These are phyloP conservation scores for Artemisiospiza belli DNA, from an alignment of 2,113 vertebrate species.

Conservation along the genomic window DNA sequence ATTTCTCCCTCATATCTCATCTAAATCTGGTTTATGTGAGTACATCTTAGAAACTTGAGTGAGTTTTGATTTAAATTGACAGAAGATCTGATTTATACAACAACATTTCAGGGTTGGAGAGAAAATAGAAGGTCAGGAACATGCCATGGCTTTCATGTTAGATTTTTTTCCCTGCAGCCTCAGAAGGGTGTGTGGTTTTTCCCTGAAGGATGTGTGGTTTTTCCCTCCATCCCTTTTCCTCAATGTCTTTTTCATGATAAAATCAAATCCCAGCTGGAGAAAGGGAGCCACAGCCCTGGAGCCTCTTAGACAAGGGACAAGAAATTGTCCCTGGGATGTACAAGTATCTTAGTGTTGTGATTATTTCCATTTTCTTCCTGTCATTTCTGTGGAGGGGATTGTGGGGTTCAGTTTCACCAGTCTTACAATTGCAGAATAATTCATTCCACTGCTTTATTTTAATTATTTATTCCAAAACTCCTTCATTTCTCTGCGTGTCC, in stretches of 20 bases:
- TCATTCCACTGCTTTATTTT: neutral
- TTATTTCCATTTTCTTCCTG: neutral
- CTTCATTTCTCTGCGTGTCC: fast-evolving
- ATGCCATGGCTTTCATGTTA: fast-evolving
- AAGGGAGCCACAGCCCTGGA: neutral
- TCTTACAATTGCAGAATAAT: neutral
- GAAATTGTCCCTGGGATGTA: neutral
- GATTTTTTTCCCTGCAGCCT: neutral
- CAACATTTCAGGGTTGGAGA: neutral
- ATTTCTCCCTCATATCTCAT: neutral
- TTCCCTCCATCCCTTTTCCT: neutral
- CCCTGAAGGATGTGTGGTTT: neutral
- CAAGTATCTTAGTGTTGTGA: too few relatives aligned
- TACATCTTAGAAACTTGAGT: neutral
- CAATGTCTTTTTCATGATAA: neutral
- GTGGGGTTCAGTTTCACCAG: neutral
- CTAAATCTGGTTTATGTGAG: neutral
- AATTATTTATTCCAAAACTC: neutral
- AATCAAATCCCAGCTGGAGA: neutral
- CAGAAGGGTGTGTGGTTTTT: neutral
- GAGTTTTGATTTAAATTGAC: neutral
- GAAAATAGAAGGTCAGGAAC: neutral
- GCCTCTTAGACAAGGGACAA: fast-evolving
- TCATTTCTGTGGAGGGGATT: neutral
- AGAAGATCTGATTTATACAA: neutral